Evolutionary conservation across 2,888 invertebrate genomes (phyloP), one percentile per base, ranked within the genome.

Genomic region (Hartigia nigra): DNA sequence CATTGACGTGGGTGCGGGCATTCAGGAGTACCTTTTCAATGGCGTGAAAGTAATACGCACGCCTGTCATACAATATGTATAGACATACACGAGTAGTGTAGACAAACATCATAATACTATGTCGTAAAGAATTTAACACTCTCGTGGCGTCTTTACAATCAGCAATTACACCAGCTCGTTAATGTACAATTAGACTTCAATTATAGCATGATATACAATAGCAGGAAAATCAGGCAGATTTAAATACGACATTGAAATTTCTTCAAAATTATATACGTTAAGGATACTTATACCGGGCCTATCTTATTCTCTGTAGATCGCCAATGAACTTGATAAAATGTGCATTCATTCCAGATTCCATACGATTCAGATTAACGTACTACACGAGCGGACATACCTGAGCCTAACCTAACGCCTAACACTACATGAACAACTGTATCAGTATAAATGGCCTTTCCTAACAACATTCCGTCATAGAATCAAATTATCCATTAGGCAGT

Each of bases 1-100:
- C 72, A 34, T 37, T 23, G 31, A 37, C 75, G 78, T 78, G 78
- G 78, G 78, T 76, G 78, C 69, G 78, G 76, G 69, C 78, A 78
- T 78, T 78, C 78, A 78, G 78, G 55, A 78, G 78, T 55, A 55
- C 23, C 70, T 35, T 37, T 37, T 70, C 75, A 36, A 76, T 75
- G 76, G 70, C 72, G 72, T 78, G 78, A 78, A 78, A 77, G 35
- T 55, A 55, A 55, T 55, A 55, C 55, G 55, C 55, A 55, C 23
- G 55, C 55, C 55, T 55, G 55, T 55, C 55, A 23, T 14, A 55
- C n/a, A n/a, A n/a, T 55, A 55, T 23, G 55, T 55, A 55, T 55
- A 55, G 55, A 5, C 55, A 55, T 55, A 55, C 55, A 55, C 23
- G 23, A 23, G 5, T 55, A 55, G 55, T 55, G 1, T 23, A 4